phyloP scores from a whole-genome alignment of 2,888 invertebrate genomes.

The Thelaira solivaga region DNA sequence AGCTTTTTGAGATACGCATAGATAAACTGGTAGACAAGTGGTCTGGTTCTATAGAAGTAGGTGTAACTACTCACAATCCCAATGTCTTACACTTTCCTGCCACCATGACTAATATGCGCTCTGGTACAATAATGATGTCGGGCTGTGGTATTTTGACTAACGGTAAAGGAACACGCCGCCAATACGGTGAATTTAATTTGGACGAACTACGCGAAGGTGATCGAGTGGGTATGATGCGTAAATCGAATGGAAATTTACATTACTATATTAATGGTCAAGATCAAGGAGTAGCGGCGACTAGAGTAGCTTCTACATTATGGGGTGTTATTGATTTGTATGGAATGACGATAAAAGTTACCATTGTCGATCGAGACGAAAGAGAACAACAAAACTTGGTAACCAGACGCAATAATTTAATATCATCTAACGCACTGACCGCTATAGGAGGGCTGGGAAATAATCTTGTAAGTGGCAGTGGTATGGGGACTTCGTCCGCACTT shows the following conservation, averaged over 20 bases:
- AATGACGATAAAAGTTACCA: conserved; percentile 93
- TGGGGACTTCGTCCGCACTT: conserved; percentile 63
- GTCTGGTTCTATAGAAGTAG: conserved; percentile 86
- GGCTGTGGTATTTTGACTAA: conserved; percentile 97
- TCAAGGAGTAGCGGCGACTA: conserved; percentile 92
- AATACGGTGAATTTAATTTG: conserved; percentile 95
- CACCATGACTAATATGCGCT: conserved; percentile 97
- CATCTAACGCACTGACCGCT: conserved; percentile 65
- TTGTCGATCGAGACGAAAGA: conserved; percentile 89
- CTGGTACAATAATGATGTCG: conserved; percentile 96
- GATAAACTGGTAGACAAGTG: conserved; percentile 95
- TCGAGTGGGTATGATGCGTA: conserved; percentile 93
- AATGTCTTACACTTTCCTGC: conserved; percentile 93
- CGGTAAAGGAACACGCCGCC: conserved; percentile 94
- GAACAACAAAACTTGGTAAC: conserved; percentile 87
- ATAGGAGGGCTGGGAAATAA: conserved; percentile 35
- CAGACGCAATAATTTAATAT: conserved; percentile 80
- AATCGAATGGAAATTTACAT: conserved; percentile 89
- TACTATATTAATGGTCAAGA: conserved; percentile 95
- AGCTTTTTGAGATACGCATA: conserved; percentile 95
- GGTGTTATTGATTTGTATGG: conserved; percentile 97
- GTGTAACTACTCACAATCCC: conserved; percentile 95
- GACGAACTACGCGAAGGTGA: conserved; percentile 94
- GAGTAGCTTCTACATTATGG: conserved; percentile 90
- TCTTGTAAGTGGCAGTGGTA: conserved; percentile 57